Base-by-base conservation (phyloP, 2,797 vertebrate genomes). In the Mormyrops attenuatus region DNA sequence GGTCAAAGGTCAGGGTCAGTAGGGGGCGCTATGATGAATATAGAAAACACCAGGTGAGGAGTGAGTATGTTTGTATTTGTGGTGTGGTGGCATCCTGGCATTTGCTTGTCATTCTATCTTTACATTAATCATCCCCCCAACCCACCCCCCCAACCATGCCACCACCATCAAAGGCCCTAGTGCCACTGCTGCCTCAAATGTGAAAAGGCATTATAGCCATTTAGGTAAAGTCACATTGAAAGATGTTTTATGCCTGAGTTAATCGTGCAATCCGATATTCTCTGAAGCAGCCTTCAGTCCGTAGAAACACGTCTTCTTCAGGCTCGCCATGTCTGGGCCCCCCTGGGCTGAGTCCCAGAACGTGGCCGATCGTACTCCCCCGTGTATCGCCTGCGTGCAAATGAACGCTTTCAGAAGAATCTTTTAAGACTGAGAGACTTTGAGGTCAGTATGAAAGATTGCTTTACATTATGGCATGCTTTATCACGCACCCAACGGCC, bases 191-290 rank as follows among this genome's bases (percentile, higher is more conserved):
- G 7, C 63, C 1, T 17, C 47, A 53, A 87, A 87, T 87, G 9
- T 13, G 15, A 0, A 17, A 87, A 5, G 7, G 52, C 22, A 17
- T 87, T 38, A 3, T 15, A 63, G 82, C 44, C 41, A 49, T 85
- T 49, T 85, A 85, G 22, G n/a, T 49, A 49, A 22, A 85, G 47
- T 85, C 3, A 49, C 30, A 49, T 63, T 69, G 15, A 66, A 88
- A 66, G 34, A 41, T 1, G 8, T 47, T 41, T 69, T 41, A 69
- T 13, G 57, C 34, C 87, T 92, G 89, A 91, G 92, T 93, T 89
- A 92, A 92, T 93, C 85, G 92, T 92, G 89, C 89, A 88, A 89
- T 47, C 60, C 57, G 52, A 63, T 63, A 60, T 82, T 90, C 89
- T 90, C 52, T 88, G 73, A 47, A 88, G 89, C 88, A 87, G 82